Base-by-base conservation (phyloP, 1,140 invertebrate species). In the Dendroctonus valens region DNA sequence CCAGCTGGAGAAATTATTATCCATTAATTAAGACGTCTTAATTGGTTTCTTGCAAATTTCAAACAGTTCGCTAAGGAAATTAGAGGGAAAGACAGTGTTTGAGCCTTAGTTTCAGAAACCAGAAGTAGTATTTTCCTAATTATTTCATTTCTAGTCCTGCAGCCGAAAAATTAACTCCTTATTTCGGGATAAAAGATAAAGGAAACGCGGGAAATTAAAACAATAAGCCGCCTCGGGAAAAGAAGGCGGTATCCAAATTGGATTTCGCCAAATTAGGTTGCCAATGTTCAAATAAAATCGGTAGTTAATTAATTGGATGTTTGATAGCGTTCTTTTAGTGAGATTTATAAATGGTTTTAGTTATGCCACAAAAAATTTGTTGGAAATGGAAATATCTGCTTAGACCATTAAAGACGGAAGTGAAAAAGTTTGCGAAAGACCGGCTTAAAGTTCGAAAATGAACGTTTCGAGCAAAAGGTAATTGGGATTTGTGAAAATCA, bases 11-110 rank as follows among this genome's bases (percentile, higher is more conserved):
- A 44, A 65, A 65, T 65, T 57, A 65, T 65, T 65, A 65, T 65
- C 63, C 63, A 65, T 65, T 65, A 65, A 65, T 65, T 65, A 65
- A 58, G 55, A 41, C 53, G 39, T n/a, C 54, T 58, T 55, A 65
- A 65, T 65, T 65, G 63, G 63, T 65, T 65, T 65, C 63, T 65
- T 65, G 63, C 54, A 65, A 59, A 59, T 65, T 64, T 55, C 52
- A 62, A 62, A 62, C 60, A 62, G 40, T 52, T 62, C 37, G 46
- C 51, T 42, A 55, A 50, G 41, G 39, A 64, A 64, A 46, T 48
- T 55, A 54, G n/a, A 64, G 26, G 11, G 52, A 44, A 42, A 54
- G 46, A n/a, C 52, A 42, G 41, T 12, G n/a, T n/a, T 52, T 62
- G 59, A 5, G 51, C 48, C 44, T 8, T 52, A 37, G 42, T 59